Base-by-base conservation (phyloP, 2,113 vertebrate genomes). In the Neogale vison region DNA sequence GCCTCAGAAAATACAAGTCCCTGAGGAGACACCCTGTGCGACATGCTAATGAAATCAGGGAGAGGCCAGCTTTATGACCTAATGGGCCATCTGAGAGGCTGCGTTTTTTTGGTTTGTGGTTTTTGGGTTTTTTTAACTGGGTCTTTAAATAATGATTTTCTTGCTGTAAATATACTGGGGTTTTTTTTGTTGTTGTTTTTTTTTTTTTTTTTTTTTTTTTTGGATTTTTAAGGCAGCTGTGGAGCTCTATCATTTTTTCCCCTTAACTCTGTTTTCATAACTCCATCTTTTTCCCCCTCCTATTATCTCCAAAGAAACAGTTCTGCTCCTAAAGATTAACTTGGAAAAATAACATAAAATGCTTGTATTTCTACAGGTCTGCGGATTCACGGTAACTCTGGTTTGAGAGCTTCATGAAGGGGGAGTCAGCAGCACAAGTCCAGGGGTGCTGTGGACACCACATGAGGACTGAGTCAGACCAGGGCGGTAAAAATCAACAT, bases 1-100 rank as follows among this genome's bases (percentile, higher is more conserved):
- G 79, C 76, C 85, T 45, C 84, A 86, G 84, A 94, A 97, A 97
- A 96, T 47, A 93, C 89, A 95, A 83, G 88, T 97, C 61, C 88
- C 94, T 1, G 0, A 13, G 83, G 88, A 94, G 36, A 74, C 4
- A 24, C 67, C 47, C 82, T 55, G 31, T 14, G 42, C 85, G 88
- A 65, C 93, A 80, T 61, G 87, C 77, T 95, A 95, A 97, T 93
- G 93, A 94, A 88, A 81, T 76, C 50, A 52, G 77, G 69, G 74
- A 0, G 2, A 71, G 77, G 85, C 65, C 82, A 91, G 86, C 26
- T 93, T 94, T 74, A 83, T 67, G 81, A 95, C 91, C 89, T 63
- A 85, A 77, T n/a, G 69, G 93, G 81, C 96, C 85, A 95, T 77
- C 77, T 29, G 71, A 97, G 97, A 77, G 69, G 72, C 34, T 31